A percentile compares a stretch with the other conserved stretches of the same genome.
phyloP scores from a whole-genome alignment of 2,113 vertebrate species.

The Oryzias melastigma region DNA sequence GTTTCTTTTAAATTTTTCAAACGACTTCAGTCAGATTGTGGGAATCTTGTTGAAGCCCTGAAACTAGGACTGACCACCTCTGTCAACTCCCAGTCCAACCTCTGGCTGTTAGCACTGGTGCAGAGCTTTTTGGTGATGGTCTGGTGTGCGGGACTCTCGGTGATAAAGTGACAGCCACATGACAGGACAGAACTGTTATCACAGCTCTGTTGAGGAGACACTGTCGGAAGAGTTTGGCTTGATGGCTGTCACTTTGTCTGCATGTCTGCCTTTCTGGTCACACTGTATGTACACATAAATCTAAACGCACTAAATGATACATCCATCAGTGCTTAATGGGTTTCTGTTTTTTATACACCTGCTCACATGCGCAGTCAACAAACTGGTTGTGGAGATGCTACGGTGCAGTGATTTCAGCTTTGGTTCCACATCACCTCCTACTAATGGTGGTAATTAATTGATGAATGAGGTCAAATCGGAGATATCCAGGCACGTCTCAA shows the following conservation, averaged over 20 bases:
- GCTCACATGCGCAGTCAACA: constrained; percentile 51
- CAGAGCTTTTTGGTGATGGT: constrained; percentile 24
- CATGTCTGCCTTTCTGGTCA: constrained; percentile 47
- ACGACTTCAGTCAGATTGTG: too few species aligned
- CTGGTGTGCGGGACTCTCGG: constrained; percentile 31
- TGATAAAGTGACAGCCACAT: constrained; percentile 69
- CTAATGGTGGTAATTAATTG: constrained; percentile 81
- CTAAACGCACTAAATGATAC: constrained; percentile 25
- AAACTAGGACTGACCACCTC: neutral
- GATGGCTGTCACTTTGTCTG: constrained; percentile 67
- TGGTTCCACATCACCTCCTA: constrained; percentile 77
- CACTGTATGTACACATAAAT: constrained; percentile 30
- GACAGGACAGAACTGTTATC: constrained; percentile 67
- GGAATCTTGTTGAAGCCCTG: neutral
- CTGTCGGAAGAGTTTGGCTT: constrained; percentile 48
- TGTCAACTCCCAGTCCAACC: neutral
- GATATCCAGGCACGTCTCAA: constrained; percentile 78
- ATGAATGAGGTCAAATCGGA: constrained; percentile 81
- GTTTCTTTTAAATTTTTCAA: too few species aligned
- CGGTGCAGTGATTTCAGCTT: constrained; percentile 67
- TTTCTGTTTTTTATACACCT: constrained; percentile 49
- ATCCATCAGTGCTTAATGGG: constrained; percentile 54
- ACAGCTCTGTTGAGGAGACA: constrained; percentile 60
- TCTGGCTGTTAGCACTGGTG: constrained; percentile 7
- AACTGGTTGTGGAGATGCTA: constrained; percentile 44